A percentile compares a stretch with the other conserved stretches of the same genome.
phyloP scores from a whole-genome alignment of 1,140 invertebrate genomes.

The Ctenoplectra terminalis region DNA sequence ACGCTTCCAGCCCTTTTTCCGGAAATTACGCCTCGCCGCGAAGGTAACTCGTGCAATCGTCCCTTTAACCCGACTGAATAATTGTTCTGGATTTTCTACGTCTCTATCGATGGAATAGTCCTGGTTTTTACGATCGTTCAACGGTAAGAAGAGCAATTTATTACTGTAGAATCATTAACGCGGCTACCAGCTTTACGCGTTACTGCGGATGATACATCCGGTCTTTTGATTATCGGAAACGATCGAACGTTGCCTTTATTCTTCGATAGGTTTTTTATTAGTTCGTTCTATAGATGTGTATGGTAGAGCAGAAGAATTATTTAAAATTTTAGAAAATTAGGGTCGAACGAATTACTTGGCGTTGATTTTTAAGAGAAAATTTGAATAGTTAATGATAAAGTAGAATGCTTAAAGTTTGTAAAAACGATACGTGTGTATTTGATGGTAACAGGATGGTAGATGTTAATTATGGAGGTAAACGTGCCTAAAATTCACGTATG shows the following conservation, averaged over 20 bases:
- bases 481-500: too few species aligned
- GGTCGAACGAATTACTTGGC: too few species aligned
- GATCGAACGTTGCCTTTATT: not conserved
- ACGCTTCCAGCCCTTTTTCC: slow-evolving; percentile 14
- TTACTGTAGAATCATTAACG: slow-evolving; percentile 60
- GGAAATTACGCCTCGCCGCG: slow-evolving; percentile 29
- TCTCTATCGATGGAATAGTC: slow-evolving; percentile 50
- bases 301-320: too few species aligned
- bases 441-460: too few species aligned
- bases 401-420: too few species aligned
- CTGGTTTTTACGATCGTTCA: slow-evolving; percentile 33
- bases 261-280: not conserved
- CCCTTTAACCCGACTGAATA: slow-evolving; percentile 13
- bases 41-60: not conserved
- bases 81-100: slow-evolving; percentile 40
- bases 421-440: too few species aligned
- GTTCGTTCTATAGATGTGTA: too few species aligned
- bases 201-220: slow-evolving; percentile 49
- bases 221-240: slow-evolving; percentile 8
- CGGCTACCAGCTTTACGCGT: slow-evolving; percentile 47
- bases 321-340: too few species aligned
- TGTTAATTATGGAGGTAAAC: too few species aligned
- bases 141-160: slow-evolving; percentile 54
- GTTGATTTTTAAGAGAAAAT: too few species aligned
- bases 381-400: too few species aligned